Conservation (phyloP, 2,797 vertebrate species). For the Macrochelys suwanniensis region DNA sequence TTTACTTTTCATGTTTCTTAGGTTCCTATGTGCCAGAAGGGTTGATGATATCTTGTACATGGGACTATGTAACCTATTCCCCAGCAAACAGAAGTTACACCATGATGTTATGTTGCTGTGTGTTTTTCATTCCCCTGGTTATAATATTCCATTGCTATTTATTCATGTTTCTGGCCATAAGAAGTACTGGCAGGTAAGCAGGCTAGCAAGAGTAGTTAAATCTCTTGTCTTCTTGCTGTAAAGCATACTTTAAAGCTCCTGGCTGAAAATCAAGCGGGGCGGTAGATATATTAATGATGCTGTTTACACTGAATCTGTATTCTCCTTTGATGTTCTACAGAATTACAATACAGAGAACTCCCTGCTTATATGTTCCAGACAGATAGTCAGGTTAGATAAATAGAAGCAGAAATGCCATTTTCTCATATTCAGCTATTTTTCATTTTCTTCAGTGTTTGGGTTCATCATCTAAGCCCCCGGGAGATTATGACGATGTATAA, state of each 20-base stretch:
- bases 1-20: constrained; percentile 67
- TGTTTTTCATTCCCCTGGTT: constrained; percentile 81
- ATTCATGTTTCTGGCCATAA: constrained; percentile 80
- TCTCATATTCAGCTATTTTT: background rate
- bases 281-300: background rate
- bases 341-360: background rate
- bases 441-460: background rate
- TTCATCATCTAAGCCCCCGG: background rate
- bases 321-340: background rate
- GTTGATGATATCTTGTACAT: constrained; percentile 82
- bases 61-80: constrained; percentile 81
- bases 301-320: background rate
- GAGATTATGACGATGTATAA: background rate
- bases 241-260: background rate
- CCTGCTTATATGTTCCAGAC: background rate
- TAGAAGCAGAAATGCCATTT: background rate
- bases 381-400: background rate
- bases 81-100: constrained; percentile 81
- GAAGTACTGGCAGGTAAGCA: constrained; percentile 80
- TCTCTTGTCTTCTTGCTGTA: background rate
- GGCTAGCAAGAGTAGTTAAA: background rate
- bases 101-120: constrained; percentile 82
- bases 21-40: constrained; percentile 83
- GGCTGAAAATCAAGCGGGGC: constrained; percentile 10
- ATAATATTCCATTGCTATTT: constrained; percentile 81